phyloP scores from a whole-genome alignment of 2,113 vertebrate genomes.

The Seriola rivoliana region DNA sequence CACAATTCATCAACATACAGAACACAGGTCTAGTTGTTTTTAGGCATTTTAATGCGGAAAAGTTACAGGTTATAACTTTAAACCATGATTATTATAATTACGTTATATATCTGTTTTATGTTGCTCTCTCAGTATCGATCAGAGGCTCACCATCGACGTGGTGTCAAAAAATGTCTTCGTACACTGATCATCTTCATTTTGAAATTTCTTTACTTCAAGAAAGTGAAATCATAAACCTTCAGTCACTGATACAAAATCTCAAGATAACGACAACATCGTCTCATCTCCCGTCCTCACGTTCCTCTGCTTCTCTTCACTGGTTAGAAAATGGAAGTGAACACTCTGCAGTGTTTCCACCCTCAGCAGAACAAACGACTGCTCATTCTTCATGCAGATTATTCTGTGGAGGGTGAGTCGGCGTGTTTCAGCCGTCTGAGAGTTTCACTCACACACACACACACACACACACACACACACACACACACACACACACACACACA shows the following conservation, averaged over 20 bases:
- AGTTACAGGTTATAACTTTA: too few relatives aligned
- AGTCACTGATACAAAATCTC: neutral
- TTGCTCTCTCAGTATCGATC: too few relatives aligned
- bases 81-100: too few relatives aligned
- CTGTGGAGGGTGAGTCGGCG: constrained; percentile 7
- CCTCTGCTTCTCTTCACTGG: neutral
- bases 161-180: too few relatives aligned
- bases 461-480: neutral
- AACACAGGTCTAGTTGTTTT: too few relatives aligned
- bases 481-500: neutral
- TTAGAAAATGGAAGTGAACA: neutral
- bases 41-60: too few relatives aligned
- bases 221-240: neutral
- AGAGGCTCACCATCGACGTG: too few relatives aligned
- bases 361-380: neutral
- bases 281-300: neutral
- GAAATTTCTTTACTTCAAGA: neutral
- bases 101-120: too few relatives aligned
- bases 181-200: too few relatives aligned
- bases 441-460: neutral
- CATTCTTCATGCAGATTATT: constrained; percentile 26
- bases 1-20: too few relatives aligned
- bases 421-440: constrained; percentile 17
- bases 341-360: constrained; percentile 11
- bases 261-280: neutral